Evolutionary conservation across 2,888 invertebrate species (phyloP).

Genomic region (Morpho achilles): DNA sequence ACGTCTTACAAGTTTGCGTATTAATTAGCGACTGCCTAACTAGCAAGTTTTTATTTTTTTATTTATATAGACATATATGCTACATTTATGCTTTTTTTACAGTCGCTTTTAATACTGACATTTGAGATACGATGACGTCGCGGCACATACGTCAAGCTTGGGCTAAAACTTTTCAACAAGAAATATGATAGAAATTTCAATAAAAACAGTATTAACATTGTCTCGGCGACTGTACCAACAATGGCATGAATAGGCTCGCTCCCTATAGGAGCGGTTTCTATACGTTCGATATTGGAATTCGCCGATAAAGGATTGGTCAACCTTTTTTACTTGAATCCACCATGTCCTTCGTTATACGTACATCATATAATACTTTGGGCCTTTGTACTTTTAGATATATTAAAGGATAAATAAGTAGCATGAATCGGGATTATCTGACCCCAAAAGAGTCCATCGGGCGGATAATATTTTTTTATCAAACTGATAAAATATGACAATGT

Average conservation of each 20-base stretch:
- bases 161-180: neutral
- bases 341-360: slow-evolving; percentile 19
- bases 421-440: slow-evolving; percentile 29
- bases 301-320: slow-evolving; percentile 68
- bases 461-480: slow-evolving; percentile 33
- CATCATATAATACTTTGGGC: slow-evolving; percentile 18
- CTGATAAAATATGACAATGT: slow-evolving; percentile 18
- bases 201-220: slow-evolving; percentile 19
- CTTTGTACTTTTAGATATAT: slow-evolving; percentile 37
- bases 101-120: no score
- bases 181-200: slow-evolving; percentile 19
- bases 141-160: neutral
- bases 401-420: slow-evolving; percentile 29
- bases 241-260: slow-evolving; percentile 50
- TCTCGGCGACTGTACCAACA: slow-evolving; percentile 32
- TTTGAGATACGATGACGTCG: no score
- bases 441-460: slow-evolving; percentile 30
- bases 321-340: slow-evolving; percentile 52
- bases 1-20: no score
- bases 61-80: no score
- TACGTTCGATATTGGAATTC: slow-evolving; percentile 68
- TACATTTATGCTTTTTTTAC: no score
- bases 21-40: no score
- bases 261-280: slow-evolving; percentile 50
- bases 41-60: no score